phyloP scores from a whole-genome alignment of 37 sponge, comb jelly and placozoan species.

The Dysidea cf. avara region DNA sequence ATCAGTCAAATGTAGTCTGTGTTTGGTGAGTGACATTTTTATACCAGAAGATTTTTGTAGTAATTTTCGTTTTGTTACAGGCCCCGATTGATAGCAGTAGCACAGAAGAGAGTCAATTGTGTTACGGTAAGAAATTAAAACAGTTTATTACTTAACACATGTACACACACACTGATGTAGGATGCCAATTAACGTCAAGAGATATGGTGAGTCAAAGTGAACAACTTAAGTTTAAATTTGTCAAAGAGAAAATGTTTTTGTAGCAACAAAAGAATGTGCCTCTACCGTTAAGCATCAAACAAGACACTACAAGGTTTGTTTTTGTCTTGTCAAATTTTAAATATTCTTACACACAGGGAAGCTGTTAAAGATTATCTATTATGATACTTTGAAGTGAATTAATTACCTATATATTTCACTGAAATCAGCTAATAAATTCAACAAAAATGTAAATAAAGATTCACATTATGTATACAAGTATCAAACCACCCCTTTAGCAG shows the following conservation, averaged over 20 bases:
- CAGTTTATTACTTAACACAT: neutral
- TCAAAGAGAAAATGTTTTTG: neutral
- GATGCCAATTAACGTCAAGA: slow-evolving; percentile 56
- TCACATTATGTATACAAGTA: neutral
- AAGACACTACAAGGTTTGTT: no score
- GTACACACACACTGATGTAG: slow-evolving; percentile 9
- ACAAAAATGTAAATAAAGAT: no score
- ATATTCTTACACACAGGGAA: neutral
- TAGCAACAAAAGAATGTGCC: no score
- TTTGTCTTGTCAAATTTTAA: no score
- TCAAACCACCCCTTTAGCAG: neutral
- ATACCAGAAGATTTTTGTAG: no score
- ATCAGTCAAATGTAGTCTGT: slow-evolving; percentile 12
- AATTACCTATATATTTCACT: no score
- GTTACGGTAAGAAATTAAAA: neutral
- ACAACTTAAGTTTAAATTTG: no score
- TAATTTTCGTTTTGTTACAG: no score
- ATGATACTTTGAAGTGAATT: no score
- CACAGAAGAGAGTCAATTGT: neutral
- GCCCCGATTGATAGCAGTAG: neutral
- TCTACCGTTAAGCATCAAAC: no score
- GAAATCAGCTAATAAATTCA: no score
- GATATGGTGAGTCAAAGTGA: slow-evolving; percentile 70
- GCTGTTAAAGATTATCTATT: no score
- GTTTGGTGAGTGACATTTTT: slow-evolving; percentile 24